Evolutionary conservation across 1,140 invertebrate species (phyloP).

Genomic region (Aphelinus certus): DNA sequence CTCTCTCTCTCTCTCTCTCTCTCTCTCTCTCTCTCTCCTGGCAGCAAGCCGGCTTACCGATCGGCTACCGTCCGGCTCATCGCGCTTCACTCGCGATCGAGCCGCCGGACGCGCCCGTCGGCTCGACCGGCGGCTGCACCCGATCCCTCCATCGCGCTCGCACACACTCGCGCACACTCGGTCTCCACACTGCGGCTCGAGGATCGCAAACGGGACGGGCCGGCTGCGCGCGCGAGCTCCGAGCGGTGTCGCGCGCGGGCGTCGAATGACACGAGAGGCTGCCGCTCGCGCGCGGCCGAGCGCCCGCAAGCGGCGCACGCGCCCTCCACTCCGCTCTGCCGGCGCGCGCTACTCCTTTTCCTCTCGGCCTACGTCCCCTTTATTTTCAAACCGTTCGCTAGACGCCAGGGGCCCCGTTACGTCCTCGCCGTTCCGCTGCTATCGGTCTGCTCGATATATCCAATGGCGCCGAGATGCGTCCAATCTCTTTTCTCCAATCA

Average conservation of each 20-base stretch:
- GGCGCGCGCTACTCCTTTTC: no score
- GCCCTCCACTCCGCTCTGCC: neutral
- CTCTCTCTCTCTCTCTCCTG: no score
- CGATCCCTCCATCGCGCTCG: neutral
- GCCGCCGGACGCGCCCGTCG: slow-evolving; percentile 1
- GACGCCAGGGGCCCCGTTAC: no score
- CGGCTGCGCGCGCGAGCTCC: neutral
- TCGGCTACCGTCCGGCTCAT: neutral
- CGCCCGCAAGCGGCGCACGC: neutral
- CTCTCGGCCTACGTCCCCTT: no score
- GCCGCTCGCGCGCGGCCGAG: neutral
- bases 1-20: neutral
- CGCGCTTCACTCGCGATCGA: neutral
- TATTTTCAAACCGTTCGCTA: no score
- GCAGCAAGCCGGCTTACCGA: no score
- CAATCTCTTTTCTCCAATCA: no score
- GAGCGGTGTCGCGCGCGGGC: slow-evolving; percentile 39
- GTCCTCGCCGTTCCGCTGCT: no score
- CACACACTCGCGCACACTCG: no score
- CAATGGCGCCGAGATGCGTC: no score
- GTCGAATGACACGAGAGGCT: slow-evolving; percentile 39
- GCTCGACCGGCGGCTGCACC: neutral
- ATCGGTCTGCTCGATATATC: no score
- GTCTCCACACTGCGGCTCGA: neutral
- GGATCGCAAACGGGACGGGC: neutral